Conservation (phyloP, 2,113 vertebrate genomes). For the Excalfactoria chinensis region DNA sequence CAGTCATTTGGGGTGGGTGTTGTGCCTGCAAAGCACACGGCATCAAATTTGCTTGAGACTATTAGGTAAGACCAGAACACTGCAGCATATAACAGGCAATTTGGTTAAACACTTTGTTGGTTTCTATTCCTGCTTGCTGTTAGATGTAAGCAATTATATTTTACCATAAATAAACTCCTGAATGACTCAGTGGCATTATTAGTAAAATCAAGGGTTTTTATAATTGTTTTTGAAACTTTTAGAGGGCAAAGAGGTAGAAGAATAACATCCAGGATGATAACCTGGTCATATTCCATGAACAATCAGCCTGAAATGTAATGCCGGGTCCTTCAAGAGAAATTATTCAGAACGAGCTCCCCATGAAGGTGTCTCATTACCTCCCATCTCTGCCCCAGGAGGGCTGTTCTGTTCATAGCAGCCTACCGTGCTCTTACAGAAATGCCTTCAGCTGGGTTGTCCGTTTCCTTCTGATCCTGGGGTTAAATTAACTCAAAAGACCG, state of each 20-base stretch:
- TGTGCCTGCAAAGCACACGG: background rate
- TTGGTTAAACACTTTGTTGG: background rate
- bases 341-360: slow-evolving; percentile 49
- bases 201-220: background rate
- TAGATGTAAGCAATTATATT: background rate
- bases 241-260: background rate
- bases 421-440: background rate
- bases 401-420: background rate
- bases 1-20: background rate
- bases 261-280: background rate
- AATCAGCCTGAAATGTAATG: slow-evolving; percentile 57
- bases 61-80: background rate
- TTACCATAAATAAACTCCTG: background rate
- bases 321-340: slow-evolving; percentile 53
- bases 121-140: background rate
- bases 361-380: slow-evolving; percentile 39
- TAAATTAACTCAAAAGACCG: slow-evolving; percentile 2
- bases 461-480: background rate
- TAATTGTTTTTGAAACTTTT: background rate
- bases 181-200: background rate
- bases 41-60: background rate
- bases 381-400: background rate
- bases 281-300: slow-evolving; percentile 1
- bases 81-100: background rate
- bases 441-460: background rate